phyloP scores from a whole-genome alignment of 2,113 vertebrate genomes.

The Petrocephalus microphthalmus region DNA sequence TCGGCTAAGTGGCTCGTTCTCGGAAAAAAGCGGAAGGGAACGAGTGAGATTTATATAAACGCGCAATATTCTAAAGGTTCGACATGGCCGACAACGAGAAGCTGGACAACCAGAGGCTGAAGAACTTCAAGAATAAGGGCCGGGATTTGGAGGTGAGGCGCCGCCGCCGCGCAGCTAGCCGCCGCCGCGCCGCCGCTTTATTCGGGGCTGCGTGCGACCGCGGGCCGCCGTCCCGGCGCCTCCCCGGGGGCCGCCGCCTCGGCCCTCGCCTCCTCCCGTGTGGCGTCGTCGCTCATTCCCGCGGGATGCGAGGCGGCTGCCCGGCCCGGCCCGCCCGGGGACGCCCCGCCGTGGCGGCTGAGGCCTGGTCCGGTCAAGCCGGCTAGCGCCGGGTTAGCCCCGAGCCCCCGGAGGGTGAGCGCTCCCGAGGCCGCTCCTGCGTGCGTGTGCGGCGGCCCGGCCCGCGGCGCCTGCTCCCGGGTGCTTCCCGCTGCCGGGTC shows the following conservation, averaged over 20 bases:
- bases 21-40: neutral
- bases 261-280: constrained; percentile 49
- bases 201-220: constrained; percentile 22
- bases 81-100: constrained; percentile 95
- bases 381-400: neutral
- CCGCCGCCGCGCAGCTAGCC: constrained; percentile 36
- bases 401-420: neutral
- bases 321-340: neutral
- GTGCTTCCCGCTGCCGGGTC: neutral
- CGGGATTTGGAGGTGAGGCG: constrained; percentile 89
- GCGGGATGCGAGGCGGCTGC: constrained; percentile 41
- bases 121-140: constrained; percentile 98
- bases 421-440: neutral
- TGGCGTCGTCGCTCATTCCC: constrained; percentile 72
- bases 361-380: neutral
- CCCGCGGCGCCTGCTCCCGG: neutral
- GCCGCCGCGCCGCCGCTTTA: constrained; percentile 26
- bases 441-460: neutral
- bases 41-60: too few relatives aligned
- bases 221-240: neutral
- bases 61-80: too few relatives aligned
- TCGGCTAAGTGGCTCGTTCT: constrained; percentile 29
- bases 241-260: neutral
- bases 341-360: neutral
- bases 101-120: constrained; percentile 93